A percentile compares a stretch with the other conserved stretches of the same genome.
phyloP scores from a whole-genome alignment of 2,113 vertebrate species.

The Hymenochirus boettgeri region DNA sequence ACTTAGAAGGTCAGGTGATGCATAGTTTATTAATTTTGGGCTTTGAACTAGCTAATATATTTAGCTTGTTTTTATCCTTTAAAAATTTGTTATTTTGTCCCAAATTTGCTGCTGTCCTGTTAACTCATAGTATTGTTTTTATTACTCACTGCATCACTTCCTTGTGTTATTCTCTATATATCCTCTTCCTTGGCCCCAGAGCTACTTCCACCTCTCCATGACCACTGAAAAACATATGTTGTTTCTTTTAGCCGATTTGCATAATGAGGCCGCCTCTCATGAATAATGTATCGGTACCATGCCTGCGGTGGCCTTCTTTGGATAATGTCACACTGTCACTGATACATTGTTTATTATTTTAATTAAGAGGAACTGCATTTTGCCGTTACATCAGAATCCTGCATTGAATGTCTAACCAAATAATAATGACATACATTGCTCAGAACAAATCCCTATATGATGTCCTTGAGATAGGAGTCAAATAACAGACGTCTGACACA shows the following conservation, averaged over 20 bases:
- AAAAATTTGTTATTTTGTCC: no score
- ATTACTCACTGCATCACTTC: no score
- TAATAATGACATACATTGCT: neutral
- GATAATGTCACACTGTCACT: conserved; percentile 27
- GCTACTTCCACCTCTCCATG: neutral
- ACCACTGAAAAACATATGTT: conserved; percentile 25
- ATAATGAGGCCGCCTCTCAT: conserved; percentile 35
- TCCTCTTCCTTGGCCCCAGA: neutral
- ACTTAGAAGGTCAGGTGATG: no score
- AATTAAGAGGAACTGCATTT: conserved; percentile 23
- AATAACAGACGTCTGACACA: no score
- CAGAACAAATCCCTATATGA: no score
- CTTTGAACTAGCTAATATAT: no score
- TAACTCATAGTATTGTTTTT: no score
- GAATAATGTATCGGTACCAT: conserved; percentile 26
- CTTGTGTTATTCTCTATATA: neutral
- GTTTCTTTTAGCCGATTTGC: conserved; percentile 22
- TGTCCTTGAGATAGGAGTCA: no score
- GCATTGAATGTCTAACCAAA: neutral
- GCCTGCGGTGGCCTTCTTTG: conserved; percentile 24
- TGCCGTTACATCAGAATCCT: neutral
- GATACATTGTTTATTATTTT: conserved; percentile 36
- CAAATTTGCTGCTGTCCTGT: no score
- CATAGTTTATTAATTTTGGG: no score
- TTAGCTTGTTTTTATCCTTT: no score